Percentiles rank a stretch among this genome's conserved stretches.
Evolutionary conservation across 2,888 invertebrate species (phyloP).

Genomic region (Glaucopsyche alexis): DNA sequence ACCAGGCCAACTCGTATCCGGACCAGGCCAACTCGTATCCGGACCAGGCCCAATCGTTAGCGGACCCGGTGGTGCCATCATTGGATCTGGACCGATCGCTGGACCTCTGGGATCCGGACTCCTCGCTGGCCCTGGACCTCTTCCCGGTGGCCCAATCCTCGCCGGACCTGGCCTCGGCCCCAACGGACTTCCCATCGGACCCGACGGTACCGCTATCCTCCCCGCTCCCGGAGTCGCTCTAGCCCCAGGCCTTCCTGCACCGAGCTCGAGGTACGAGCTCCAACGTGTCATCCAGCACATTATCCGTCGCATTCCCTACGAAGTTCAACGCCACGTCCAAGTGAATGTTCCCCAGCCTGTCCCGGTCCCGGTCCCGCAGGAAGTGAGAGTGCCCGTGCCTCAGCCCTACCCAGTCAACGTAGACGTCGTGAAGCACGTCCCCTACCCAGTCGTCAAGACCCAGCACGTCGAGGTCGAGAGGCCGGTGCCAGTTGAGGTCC

Average conservation of each 20-base stretch:
- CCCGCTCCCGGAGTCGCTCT: constrained; percentile 59
- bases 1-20: constrained; percentile 26
- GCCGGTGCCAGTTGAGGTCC: constrained; percentile 66
- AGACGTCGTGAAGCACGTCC: constrained; percentile 68
- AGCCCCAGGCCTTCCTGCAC: constrained; percentile 50
- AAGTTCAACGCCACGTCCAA: constrained; percentile 67
- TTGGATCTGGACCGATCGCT: constrained; percentile 27
- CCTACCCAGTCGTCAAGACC: constrained; percentile 71
- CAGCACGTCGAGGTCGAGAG: constrained; percentile 68
- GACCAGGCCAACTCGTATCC: constrained; percentile 22
- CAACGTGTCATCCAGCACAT: constrained; percentile 71
- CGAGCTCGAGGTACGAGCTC: constrained; percentile 62
- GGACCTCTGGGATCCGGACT: constrained; percentile 20
- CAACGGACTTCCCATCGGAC: constrained; percentile 34
- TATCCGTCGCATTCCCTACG: constrained; percentile 67
- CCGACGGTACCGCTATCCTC: constrained; percentile 52
- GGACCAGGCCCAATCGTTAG: constrained; percentile 21
- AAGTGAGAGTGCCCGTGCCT: constrained; percentile 68
- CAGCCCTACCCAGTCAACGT: constrained; percentile 73
- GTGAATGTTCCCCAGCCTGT: constrained; percentile 64
- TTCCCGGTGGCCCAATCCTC: constrained; percentile 22
- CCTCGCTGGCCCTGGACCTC: constrained; percentile 28
- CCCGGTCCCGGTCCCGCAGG: constrained; percentile 66
- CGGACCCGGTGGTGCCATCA: constrained; percentile 33
- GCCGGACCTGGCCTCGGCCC: constrained; percentile 19